phyloP scores from a whole-genome alignment of 2,888 invertebrate species.

The Entomobrya multifasciata region DNA sequence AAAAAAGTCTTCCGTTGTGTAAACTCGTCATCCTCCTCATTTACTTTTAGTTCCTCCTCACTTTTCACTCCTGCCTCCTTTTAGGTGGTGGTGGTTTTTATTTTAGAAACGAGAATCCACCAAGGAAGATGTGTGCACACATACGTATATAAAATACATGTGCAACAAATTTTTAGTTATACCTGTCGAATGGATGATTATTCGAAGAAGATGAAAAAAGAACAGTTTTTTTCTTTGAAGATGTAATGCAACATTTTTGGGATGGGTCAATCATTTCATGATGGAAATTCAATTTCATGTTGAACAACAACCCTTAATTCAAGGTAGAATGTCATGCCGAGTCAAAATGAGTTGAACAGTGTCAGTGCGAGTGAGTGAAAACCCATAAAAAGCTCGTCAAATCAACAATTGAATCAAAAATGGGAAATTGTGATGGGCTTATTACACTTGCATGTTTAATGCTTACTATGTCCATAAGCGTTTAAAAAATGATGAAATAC shows the following conservation, averaged over 20 bases:
- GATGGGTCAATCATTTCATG: constrained; percentile 72
- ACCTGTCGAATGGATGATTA: constrained; percentile 45
- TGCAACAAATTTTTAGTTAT: constrained; percentile 17
- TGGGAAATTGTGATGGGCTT: background rate
- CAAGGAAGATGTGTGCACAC: background rate
- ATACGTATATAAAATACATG: background rate
- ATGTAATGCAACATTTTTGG: constrained; percentile 65
- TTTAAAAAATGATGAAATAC: too few relatives aligned
- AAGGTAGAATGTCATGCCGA: constrained; percentile 61
- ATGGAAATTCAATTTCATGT: constrained; percentile 72
- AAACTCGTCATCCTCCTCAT: constrained; percentile 34
- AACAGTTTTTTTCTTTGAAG: background rate
- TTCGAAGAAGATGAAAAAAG: constrained; percentile 31
- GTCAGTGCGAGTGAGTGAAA: constrained; percentile 16
- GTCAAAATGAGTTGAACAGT: constrained; percentile 13
- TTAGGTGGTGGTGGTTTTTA: background rate
- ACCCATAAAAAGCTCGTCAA: constrained; percentile 5
- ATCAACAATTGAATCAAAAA: background rate
- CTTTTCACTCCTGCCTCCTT: constrained; percentile 21
- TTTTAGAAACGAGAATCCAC: background rate
- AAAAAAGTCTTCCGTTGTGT: constrained; percentile 51
- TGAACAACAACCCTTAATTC: constrained; percentile 64
- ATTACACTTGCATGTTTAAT: constrained; percentile 16
- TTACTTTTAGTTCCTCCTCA: constrained; percentile 37
- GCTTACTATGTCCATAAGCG: too few relatives aligned